phyloP scores from a whole-genome alignment of 2,888 invertebrate genomes.

The Adelphocoris suturalis region DNA sequence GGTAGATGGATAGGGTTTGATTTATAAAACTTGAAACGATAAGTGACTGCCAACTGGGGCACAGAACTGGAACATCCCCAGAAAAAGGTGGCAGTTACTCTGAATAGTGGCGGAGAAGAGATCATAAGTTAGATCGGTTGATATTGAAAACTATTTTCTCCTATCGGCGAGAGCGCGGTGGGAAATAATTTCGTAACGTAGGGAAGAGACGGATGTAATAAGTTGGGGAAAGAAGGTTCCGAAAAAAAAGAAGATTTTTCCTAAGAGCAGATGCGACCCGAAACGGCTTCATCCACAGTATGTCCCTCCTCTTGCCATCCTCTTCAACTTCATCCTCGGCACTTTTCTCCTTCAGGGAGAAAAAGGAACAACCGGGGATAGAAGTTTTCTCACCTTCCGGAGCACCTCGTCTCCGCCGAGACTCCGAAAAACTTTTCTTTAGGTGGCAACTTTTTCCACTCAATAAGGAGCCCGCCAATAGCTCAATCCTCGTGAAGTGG shows the following conservation, averaged over 20 bases:
- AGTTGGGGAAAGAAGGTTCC: background rate
- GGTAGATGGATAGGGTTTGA: background rate
- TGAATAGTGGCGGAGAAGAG: slow-evolving; percentile 1
- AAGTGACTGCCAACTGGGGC: background rate
- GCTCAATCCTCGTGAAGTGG: slow-evolving; percentile 40
- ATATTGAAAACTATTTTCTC: slow-evolving; percentile 7
- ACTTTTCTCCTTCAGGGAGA: slow-evolving; percentile 5
- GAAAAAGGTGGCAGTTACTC: background rate
- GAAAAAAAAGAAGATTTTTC: background rate
- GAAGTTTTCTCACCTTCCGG: slow-evolving; percentile 38
- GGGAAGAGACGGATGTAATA: background rate
- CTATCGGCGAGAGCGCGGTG: background rate
- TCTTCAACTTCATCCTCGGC: slow-evolving; percentile 13
- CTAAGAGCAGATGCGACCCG: slow-evolving; percentile 1
- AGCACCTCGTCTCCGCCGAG: background rate
- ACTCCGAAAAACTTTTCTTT: slow-evolving; percentile 41
- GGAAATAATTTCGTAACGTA: background rate
- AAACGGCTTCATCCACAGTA: background rate
- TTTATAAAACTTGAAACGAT: background rate
- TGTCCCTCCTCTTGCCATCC: background rate
- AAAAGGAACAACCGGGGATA: slow-evolving; percentile 47
- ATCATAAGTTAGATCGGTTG: background rate
- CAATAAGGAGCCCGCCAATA: slow-evolving; percentile 59
- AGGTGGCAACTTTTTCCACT: slow-evolving; percentile 58
- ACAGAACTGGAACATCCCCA: background rate